Evolutionary conservation across 2,888 invertebrate genomes (phyloP).

Genomic region (Chrysolina haemoptera): DNA sequence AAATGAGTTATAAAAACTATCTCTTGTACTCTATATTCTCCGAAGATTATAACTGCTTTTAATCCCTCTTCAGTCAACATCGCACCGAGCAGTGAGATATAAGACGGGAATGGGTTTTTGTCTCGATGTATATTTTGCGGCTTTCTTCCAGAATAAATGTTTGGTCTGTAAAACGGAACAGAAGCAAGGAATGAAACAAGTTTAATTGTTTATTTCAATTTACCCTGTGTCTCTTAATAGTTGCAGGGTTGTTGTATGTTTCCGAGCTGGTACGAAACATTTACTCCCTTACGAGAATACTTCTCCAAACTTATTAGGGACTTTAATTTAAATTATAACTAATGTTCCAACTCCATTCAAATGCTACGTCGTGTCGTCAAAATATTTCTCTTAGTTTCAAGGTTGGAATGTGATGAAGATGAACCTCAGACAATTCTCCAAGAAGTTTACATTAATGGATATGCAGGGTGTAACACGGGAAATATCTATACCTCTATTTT

Average conservation of each 20-base stretch:
- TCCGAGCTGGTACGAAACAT: conserved; percentile 59
- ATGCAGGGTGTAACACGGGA: neutral
- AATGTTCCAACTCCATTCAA: conserved; percentile 35
- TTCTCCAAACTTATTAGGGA: conserved; percentile 62
- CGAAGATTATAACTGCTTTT: neutral
- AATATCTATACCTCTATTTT: neutral
- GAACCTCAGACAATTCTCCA: neutral
- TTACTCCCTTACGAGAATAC: conserved; percentile 62
- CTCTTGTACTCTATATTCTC: neutral
- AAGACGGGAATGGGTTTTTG: conserved; percentile 33
- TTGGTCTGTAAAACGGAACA: conserved; percentile 45
- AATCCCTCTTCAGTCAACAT: conserved; percentile 2
- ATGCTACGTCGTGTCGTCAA: conserved; percentile 12
- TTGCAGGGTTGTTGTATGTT: conserved; percentile 61
- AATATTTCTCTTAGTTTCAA: conserved; percentile 19
- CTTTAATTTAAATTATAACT: conserved; percentile 64
- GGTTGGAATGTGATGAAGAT: conserved; percentile 19
- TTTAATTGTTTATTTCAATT: conserved; percentile 64
- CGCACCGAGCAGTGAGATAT: conserved; percentile 1
- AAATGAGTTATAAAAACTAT: too few relatives aligned
- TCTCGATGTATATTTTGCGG: conserved; percentile 47
- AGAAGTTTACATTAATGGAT: neutral
- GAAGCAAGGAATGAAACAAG: conserved; percentile 55
- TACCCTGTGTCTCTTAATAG: conserved; percentile 62
- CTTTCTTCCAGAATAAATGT: conserved; percentile 48